Evolutionary conservation across 2,888 invertebrate species (phyloP).

Genomic region (Odontothrips loti): DNA sequence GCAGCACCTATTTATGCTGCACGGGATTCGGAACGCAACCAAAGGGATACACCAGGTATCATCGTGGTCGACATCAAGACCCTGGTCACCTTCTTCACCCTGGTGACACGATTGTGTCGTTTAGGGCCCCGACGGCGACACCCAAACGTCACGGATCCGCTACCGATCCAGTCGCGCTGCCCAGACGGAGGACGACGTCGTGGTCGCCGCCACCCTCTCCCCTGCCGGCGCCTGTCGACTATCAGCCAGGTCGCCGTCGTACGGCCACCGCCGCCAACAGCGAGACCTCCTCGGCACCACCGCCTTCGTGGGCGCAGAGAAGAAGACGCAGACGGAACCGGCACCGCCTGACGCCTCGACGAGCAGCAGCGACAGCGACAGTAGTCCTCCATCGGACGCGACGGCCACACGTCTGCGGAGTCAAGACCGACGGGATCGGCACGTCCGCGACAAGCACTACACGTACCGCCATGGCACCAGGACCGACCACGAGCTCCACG

Average conservation of each 20-base stretch:
- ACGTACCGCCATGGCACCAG: not conserved
- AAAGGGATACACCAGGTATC: not conserved
- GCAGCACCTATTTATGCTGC: constrained; percentile 5
- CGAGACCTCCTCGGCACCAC: not conserved
- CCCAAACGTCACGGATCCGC: not conserved
- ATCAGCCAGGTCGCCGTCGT: too few species aligned
- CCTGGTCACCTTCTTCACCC: too few species aligned
- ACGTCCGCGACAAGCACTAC: not conserved
- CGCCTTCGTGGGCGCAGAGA: not conserved
- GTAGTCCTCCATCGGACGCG: not conserved
- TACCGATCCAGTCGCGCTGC: constrained; percentile 12
- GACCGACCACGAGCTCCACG: too few species aligned
- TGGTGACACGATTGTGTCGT: not conserved
- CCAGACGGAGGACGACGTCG: constrained; percentile 14
- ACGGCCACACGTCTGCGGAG: not conserved
- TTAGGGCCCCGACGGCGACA: not conserved
- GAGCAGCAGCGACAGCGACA: not conserved
- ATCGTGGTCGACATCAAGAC: too few species aligned
- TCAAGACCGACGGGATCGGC: too few species aligned
- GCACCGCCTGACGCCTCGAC: not conserved
- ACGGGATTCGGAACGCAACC: not conserved
- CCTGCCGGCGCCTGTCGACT: not conserved
- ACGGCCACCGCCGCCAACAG: too few species aligned
- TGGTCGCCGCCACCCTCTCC: not conserved
- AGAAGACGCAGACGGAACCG: not conserved